Conservation (phyloP, 2,888 invertebrate genomes). For the Campopleginae sp. region DNA sequence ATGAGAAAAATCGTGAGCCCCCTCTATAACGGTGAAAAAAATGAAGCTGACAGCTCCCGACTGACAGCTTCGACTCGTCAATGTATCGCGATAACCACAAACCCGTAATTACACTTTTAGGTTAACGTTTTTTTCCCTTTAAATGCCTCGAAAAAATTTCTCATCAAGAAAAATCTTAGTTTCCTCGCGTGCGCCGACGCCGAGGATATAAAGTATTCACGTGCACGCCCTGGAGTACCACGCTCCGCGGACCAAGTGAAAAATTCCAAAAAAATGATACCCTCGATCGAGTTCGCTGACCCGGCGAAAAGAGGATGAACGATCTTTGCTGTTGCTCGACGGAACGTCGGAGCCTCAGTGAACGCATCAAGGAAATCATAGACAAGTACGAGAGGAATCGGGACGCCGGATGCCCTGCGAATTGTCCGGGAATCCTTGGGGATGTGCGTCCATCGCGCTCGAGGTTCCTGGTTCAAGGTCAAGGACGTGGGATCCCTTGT, state of each 20-base stretch:
- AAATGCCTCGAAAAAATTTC: conserved; percentile 13
- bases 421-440: conserved; percentile 33
- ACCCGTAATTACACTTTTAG: conserved; percentile 54
- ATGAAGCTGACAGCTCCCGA: conserved; percentile 32
- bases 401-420: conserved; percentile 32
- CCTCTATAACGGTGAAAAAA: conserved; percentile 35
- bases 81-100: conserved; percentile 53
- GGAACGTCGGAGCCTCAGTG: conserved; percentile 71
- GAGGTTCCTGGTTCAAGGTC: conserved; percentile 20
- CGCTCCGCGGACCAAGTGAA: neutral
- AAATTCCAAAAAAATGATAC: conserved; percentile 53
- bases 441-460: conserved; percentile 8
- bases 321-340: conserved; percentile 62
- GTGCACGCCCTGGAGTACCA: neutral
- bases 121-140: conserved; percentile 48
- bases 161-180: conserved; percentile 37
- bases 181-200: conserved; percentile 13
- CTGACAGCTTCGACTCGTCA: conserved; percentile 37
- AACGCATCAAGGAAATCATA: conserved; percentile 79
- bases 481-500: conserved; percentile 5
- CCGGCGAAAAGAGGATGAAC: conserved; percentile 56
- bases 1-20: neutral
- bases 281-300: conserved; percentile 30
- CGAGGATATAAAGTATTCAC: neutral
- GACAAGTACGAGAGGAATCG: conserved; percentile 73